phyloP scores from a whole-genome alignment of 1,140 invertebrate genomes.

The Daktulosphaira vitifoliae region DNA sequence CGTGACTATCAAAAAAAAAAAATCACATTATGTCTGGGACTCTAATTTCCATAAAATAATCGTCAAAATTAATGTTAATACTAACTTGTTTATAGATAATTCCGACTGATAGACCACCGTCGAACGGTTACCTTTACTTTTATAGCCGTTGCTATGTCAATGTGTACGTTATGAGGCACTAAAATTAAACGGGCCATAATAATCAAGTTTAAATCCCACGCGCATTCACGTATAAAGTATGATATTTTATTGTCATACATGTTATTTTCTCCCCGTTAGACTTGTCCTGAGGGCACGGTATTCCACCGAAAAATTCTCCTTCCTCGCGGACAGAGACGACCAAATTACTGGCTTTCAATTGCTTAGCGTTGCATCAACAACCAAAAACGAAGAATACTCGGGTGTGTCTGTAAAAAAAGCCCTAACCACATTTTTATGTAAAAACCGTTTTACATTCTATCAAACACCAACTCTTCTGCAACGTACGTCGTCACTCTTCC shows the following conservation, averaged over 20 bases:
- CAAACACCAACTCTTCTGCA: background rate
- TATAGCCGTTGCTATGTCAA: background rate
- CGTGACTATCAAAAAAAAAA: background rate
- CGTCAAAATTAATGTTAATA: constrained; percentile 27
- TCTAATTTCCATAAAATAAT: constrained; percentile 24
- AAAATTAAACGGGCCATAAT: background rate
- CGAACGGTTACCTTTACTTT: too few species aligned
- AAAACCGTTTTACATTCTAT: background rate
- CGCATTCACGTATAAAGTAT: background rate
- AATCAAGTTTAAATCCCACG: constrained; percentile 9
- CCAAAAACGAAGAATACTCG: background rate
- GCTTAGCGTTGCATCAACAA: background rate
- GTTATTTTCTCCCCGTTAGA: too few species aligned
- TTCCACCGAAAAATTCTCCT: too few species aligned
- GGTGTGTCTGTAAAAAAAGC: background rate
- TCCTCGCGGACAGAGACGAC: background rate
- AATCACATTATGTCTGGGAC: too few species aligned
- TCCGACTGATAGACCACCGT: too few species aligned
- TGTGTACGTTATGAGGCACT: background rate
- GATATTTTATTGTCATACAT: too few species aligned
- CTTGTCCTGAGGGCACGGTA: too few species aligned
- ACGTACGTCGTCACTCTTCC: constrained; percentile 6
- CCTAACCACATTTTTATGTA: background rate
- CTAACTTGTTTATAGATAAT: background rate
- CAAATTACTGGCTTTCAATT: constrained; percentile 21